Base-by-base conservation (phyloP, 2,888 invertebrate genomes). In the Hoplodrina ambigua region DNA sequence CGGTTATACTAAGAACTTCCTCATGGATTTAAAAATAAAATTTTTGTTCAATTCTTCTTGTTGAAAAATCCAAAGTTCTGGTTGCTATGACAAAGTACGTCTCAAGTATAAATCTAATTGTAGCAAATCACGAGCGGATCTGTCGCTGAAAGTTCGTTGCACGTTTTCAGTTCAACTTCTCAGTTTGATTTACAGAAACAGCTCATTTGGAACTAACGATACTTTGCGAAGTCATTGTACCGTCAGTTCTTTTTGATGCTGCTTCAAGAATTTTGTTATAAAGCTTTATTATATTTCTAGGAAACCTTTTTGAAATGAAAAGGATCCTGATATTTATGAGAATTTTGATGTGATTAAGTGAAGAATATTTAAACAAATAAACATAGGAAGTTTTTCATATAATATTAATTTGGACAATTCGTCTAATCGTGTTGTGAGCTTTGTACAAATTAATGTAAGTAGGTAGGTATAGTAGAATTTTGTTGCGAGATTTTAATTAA, bases 61-160 rank as follows among this genome's bases (percentile, higher is more conserved):
- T 59, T 71, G 53, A 79, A 72, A 60, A 72, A 60, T 59, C 41
- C 46, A 53, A 69, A 63, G 68, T 69, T 61, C 46, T 64, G 46
- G 63, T 50, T 52, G 58, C 33, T 69, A 63, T 72, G 76, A 72
- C 63, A 70, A 82, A 72, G 65, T 79, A 72, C 49, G 66, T 71
- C 53, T 78, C 64, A 46, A 66, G 67, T 61, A 68, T 19, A 81
- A 72, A 77, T 78, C 64, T 79, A 78, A 79, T 79, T 79, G 60
- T 68, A 54, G 58, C 57, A 81, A 64, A 72, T 81, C 78, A 78
- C 78, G 55, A 57, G 33, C 56, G 65, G 72, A 81, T 81, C 81
- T 72, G 78, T 81, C 62, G 58, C 65, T 69, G 68, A 78, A 65
- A 79, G 57, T 81, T 78, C n/a, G 67, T 37, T 65, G 67, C 67